Percentiles rank a stretch among this genome's conserved stretches.
Conservation (phyloP, 1,140 invertebrate species). For the Drosophila equinoxialis region DNA sequence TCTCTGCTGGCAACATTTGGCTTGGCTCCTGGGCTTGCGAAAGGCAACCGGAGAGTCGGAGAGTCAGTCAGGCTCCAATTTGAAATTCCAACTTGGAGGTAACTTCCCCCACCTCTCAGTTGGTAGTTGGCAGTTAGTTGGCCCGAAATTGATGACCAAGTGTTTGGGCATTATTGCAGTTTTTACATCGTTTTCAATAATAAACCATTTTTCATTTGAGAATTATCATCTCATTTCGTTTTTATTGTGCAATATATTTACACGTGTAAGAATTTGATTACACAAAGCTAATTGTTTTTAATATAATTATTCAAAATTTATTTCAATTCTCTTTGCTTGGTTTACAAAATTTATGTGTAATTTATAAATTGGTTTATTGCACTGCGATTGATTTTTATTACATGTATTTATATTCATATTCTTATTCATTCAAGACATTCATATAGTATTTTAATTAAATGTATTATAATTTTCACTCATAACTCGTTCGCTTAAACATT, state of each 20-base stretch:
- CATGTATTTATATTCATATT: constrained; percentile 29
- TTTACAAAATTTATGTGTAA: constrained; percentile 39
- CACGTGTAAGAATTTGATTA: constrained; percentile 9
- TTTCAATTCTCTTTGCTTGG: constrained; percentile 10
- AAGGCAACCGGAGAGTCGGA: constrained; percentile 4
- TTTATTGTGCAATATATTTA: not conserved
- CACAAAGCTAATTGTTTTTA: constrained; percentile 13
- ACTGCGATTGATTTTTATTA: constrained; percentile 47
- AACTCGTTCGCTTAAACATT: not conserved
- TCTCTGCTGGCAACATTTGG: constrained; percentile 7
- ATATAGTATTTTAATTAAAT: constrained; percentile 20
- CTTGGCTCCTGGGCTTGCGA: constrained; percentile 11
- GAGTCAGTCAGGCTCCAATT: constrained; percentile 1
- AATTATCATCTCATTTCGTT: not conserved
- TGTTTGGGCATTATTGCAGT: constrained; percentile 10
- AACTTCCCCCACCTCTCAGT: not conserved
- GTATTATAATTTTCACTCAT: constrained; percentile 17
- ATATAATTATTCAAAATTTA: constrained; percentile 25
- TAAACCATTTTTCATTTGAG: constrained; percentile 5
- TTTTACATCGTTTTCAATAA: constrained; percentile 1
- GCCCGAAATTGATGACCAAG: constrained; percentile 13
- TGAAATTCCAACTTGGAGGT: not conserved
- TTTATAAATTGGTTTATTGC: constrained; percentile 72
- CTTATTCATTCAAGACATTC: constrained; percentile 37
- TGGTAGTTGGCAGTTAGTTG: not conserved